Evolutionary conservation across 2,113 vertebrate genomes (phyloP), one percentile per base, ranked within the genome.

Genomic region (Leucopsar rothschildi): DNA sequence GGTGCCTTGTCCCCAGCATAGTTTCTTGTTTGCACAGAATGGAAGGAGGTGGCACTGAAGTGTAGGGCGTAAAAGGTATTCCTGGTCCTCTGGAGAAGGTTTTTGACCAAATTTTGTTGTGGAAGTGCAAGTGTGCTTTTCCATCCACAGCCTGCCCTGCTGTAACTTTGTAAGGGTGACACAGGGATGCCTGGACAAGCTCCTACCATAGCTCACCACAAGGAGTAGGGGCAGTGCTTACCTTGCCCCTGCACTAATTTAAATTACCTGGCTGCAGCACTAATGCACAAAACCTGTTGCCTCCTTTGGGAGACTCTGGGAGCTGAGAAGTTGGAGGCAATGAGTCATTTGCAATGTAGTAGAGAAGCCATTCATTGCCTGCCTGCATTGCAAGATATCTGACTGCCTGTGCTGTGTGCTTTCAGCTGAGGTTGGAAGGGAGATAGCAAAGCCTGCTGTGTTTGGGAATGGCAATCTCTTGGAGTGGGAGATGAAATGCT

Each of bases 261-360:
- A 59, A 87, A 91, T 71, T 64, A 95, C 52, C 55, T 90, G 87
- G 39, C 75, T 78, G 35, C 64, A 90, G 68, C 5, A 4, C 55
- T 71, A 73, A 66, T 20, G 71, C 64, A 86, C 55, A 52, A 66
- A 93, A 96, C 75, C 85, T 83, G 92, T 81, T 95, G 82, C 56
- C 47, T 93, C 55, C 88, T 75, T 56, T 3, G 8, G 71, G 82
- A 72, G 57, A 45, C 49, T 77, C 52, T 52, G 39, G 72, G 69
- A 95, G 39, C 71, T 56, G 71, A 44, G 39, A 82, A 93, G 57
- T 79, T 4, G 3, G 47, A 77, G 79, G 78, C 0, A 0, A 56
- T 83, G 82, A 81, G 59, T 93, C 79, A 95, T 75, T 76, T 83
- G 57, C 65, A 63, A 66, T 9, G 69, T n/a, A 65, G 68, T 10